These are phyloP conservation scores for Dasysyrphus tricinctus DNA, from an alignment of 2,888 invertebrate species.

Conservation along the genomic window DNA sequence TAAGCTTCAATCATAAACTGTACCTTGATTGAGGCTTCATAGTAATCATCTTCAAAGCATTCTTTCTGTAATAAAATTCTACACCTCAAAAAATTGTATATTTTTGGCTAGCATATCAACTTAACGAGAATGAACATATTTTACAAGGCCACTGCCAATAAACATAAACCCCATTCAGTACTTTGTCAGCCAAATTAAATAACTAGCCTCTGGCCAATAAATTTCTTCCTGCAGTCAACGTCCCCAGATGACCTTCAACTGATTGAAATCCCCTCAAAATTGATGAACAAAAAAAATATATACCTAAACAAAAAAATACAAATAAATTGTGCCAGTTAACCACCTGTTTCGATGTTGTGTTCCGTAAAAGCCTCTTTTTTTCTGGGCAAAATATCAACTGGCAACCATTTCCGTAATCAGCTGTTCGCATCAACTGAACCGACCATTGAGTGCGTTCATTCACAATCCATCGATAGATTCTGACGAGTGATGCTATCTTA, in stretches of 20 bases:
- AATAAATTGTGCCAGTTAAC: conserved; percentile 51
- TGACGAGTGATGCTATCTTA: conserved; percentile 51
- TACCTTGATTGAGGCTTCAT: too few species aligned
- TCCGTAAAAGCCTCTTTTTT: conserved; percentile 59
- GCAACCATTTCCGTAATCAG: conserved; percentile 60
- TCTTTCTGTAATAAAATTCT: background rate
- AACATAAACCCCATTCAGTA: conserved; percentile 45
- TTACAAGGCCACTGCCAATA: conserved; percentile 67
- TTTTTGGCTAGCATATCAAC: conserved; percentile 9
- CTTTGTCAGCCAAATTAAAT: conserved; percentile 57
- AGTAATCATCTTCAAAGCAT: too few species aligned
- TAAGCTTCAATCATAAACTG: too few species aligned
- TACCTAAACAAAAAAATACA: background rate
- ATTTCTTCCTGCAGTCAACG: conserved; percentile 55
- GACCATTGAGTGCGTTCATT: conserved; percentile 66
- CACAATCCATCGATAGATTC: conserved; percentile 60
- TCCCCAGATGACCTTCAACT: conserved; percentile 49
- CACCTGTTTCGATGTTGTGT: conserved; percentile 56
- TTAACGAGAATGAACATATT: background rate
- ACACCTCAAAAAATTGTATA: background rate
- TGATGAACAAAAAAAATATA: conserved; percentile 32
- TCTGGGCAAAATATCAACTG: conserved; percentile 72
- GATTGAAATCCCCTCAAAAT: conserved; percentile 49
- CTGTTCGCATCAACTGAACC: conserved; percentile 47
- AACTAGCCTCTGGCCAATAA: conserved; percentile 63